phyloP scores from a whole-genome alignment of 2,113 vertebrate genomes.

The Chrysemys picta region DNA sequence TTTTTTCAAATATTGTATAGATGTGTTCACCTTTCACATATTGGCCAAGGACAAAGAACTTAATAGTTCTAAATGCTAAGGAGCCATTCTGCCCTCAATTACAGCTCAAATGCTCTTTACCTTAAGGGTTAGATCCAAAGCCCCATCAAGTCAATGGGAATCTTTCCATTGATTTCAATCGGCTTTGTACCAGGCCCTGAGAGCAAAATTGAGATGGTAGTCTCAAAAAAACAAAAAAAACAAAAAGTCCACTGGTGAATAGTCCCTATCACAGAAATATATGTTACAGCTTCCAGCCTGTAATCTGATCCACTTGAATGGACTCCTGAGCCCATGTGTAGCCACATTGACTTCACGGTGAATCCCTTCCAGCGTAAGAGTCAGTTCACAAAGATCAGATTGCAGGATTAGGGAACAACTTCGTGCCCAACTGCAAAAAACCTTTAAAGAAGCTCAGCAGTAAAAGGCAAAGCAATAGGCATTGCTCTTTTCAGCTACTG shows the following conservation, averaged over 20 bases:
- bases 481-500: background rate
- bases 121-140: background rate
- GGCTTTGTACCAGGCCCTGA: background rate
- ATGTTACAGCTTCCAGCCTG: background rate
- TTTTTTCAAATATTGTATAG: background rate
- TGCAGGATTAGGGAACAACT: background rate
- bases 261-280: accelerated
- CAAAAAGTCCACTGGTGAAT: background rate
- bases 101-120: background rate
- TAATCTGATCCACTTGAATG: background rate
- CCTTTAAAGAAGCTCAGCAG: background rate
- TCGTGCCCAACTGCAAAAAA: background rate
- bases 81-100: background rate
- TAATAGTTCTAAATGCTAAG: background rate
- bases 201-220: background rate
- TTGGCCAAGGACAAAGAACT: background rate
- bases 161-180: background rate
- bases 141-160: background rate
- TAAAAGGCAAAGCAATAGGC: background rate
- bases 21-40: background rate
- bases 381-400: background rate
- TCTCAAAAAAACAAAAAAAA: background rate
- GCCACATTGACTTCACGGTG: constrained; percentile 21
- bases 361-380: background rate
- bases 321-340: background rate